Evolutionary conservation across 2,113 vertebrate species (phyloP), one percentile per base, ranked within the genome.

Genomic region (Colossoma macropomum): DNA sequence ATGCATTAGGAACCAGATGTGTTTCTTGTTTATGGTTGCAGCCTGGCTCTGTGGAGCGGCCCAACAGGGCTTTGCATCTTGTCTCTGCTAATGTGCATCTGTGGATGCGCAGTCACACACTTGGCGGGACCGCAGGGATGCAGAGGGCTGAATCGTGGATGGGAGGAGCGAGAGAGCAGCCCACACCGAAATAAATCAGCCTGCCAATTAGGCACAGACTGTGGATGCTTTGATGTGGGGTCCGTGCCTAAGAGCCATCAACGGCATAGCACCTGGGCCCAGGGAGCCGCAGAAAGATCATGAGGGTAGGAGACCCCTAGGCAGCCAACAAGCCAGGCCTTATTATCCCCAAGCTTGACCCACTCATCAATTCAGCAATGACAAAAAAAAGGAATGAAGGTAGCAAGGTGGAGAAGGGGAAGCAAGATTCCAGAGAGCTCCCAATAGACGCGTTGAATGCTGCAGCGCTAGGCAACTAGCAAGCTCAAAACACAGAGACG

Each of bases 391-490:
- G 88, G 84, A 92, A 91, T 89, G 86, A 73, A 84, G 88, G 86
- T 87, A 77, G 85, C 88, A 85, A 81, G 81, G 84, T 52, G 86
- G 85, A 50, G 85, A 84, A 80, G 76, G n/a, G 85, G 63, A 76
- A 79, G 74, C 75, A 84, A 86, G 32, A 85, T 84, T 90, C 92
- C 91, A 88, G 86, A 82, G 91, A 82, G 75, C 78, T 90, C 88
- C 90, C 92, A 90, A 93, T 90, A 85, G 89, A 85, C 88, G 88
- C 83, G 85, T 84, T 90, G 92, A 93, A 92, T 92, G 87, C 89
- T 76, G 84, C 89, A 81, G 86, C 86, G 90, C 94, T 94, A 93
- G 93, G 95, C 93, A 96, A 95, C 93, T 83, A 79, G 86, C 19
- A 80, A 75, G 87, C 89, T 84, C 76, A 88, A 91, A 90, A 91